Base-by-base conservation (phyloP, 2,113 vertebrate species). In the Clarias batrachus region DNA sequence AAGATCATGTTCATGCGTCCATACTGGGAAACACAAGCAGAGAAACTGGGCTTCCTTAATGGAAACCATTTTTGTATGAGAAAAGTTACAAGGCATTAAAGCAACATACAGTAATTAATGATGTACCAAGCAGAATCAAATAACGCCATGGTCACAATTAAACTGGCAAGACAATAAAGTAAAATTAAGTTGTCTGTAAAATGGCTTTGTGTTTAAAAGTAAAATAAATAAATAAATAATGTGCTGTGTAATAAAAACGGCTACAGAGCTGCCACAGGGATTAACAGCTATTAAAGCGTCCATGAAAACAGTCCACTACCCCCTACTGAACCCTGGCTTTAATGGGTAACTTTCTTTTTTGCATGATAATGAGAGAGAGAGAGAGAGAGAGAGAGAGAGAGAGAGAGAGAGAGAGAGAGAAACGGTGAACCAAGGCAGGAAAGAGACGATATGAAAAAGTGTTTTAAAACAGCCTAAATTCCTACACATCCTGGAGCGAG, bases 401-500 rank as follows among this genome's bases (percentile, higher is more conserved):
- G 30, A 33, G 30, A 33, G 30, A 33, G 30, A 33, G 30, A 33
- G 30, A 33, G 30, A 33, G 30, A 33, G 30, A 33, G 30, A 33
- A 91, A 91, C 90, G 90, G 92, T 90, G 88, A 92, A 93, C 91
- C 89, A 86, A 90, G 88, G 90, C 91, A 86, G 90, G 16, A 92
- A 94, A 93, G 91, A 91, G 88, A 89, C 93, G 89, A 90, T 92
- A 94, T 91, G 89, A 91, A 91, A 48, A 92, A 90, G 90, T 92
- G 63, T 95, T 93, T 78, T 90, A 93, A 48, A 90, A 93, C 89
- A 54, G 91, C 92, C 91, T 92, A 93, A 94, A 93, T 92, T 91
- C 93, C 90, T 93, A 91, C 91, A 92, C 91, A 93, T 92, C 92
- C 93, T 60, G 90, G 90, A 91, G 92, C 83, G 85, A 74, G 90